phyloP scores from a whole-genome alignment of 2,113 vertebrate species.

The Triplophysa dalaica region DNA sequence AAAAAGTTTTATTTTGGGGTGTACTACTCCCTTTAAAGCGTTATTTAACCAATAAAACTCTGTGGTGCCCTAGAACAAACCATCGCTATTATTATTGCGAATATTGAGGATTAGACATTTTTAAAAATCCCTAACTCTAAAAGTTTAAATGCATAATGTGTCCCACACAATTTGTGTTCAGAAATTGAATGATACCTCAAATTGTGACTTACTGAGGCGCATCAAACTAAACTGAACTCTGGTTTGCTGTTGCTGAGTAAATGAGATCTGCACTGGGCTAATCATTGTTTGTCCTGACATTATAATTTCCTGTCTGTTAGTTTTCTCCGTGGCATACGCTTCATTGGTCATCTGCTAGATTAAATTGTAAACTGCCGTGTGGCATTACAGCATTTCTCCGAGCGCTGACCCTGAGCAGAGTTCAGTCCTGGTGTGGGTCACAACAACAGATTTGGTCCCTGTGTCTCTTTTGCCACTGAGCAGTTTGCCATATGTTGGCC shows the following conservation, averaged over 20 bases:
- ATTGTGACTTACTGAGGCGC: too few species aligned
- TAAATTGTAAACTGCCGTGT: constrained; percentile 31
- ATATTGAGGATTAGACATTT: too few species aligned
- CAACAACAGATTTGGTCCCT: constrained; percentile 63
- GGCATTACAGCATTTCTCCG: constrained; percentile 18
- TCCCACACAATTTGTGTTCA: too few species aligned
- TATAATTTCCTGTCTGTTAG: constrained; percentile 11
- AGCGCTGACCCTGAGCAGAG: constrained; percentile 63
- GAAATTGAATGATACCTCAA: too few species aligned
- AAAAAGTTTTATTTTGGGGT: too few species aligned
- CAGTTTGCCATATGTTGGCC: constrained; percentile 66
- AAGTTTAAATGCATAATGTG: too few species aligned
- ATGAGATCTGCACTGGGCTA: constrained; percentile 2
- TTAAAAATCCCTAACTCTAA: too few species aligned
- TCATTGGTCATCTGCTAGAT: constrained; percentile 24
- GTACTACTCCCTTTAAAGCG: too few species aligned
- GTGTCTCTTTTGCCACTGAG: constrained; percentile 54
- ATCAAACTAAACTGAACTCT: too few species aligned
- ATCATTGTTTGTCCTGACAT: constrained; percentile 24
- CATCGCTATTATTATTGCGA: too few species aligned
- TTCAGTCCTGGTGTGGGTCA: constrained; percentile 64
- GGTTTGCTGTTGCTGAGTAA: constrained; percentile 1
- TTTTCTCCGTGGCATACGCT: constrained; percentile 12
- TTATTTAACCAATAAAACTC: neutral
- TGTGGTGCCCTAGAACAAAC: neutral